Conservation (phyloP, 2,113 vertebrate species). For the Epinephelus moara region DNA sequence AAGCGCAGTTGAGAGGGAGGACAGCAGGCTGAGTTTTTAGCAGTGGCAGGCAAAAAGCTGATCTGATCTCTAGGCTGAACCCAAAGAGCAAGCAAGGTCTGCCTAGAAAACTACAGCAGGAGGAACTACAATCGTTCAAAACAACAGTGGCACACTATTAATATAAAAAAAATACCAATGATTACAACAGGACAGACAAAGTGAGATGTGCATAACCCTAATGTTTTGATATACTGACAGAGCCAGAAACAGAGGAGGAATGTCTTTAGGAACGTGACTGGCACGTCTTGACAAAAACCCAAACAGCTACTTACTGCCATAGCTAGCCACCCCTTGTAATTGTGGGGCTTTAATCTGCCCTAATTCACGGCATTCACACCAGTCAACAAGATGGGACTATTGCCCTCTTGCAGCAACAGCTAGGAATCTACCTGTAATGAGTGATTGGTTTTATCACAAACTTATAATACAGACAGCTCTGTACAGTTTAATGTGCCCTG, state of each 20-base stretch:
- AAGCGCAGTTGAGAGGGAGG: slow-evolving; percentile 44
- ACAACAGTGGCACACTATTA: neutral
- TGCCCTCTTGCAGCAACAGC: neutral
- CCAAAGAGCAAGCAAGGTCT: slow-evolving; percentile 20
- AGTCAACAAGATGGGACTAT: neutral
- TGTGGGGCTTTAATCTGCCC: slow-evolving; percentile 22
- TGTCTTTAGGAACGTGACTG: slow-evolving; percentile 54
- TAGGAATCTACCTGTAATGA: neutral
- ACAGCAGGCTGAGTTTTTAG: slow-evolving; percentile 28
- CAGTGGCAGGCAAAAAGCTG: slow-evolving; percentile 42
- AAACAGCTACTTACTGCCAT: slow-evolving; percentile 41
- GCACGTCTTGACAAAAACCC: slow-evolving; percentile 66
- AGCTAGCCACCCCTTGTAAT: slow-evolving; percentile 34
- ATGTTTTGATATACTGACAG: slow-evolving; percentile 20
- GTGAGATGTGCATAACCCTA: slow-evolving; percentile 31
- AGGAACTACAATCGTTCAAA: neutral
- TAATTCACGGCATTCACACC: slow-evolving; percentile 12
- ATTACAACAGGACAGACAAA: neutral
- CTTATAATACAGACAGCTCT: neutral
- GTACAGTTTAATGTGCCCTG: slow-evolving; percentile 1
- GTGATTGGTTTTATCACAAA: slow-evolving; percentile 2
- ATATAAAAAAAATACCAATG: neutral
- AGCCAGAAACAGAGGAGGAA: slow-evolving; percentile 53
- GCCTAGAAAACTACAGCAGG: neutral
- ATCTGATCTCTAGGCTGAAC: slow-evolving; percentile 30